Evolutionary conservation across 2,797 vertebrate species (phyloP).

Genomic region (Myotis pilosus): DNA sequence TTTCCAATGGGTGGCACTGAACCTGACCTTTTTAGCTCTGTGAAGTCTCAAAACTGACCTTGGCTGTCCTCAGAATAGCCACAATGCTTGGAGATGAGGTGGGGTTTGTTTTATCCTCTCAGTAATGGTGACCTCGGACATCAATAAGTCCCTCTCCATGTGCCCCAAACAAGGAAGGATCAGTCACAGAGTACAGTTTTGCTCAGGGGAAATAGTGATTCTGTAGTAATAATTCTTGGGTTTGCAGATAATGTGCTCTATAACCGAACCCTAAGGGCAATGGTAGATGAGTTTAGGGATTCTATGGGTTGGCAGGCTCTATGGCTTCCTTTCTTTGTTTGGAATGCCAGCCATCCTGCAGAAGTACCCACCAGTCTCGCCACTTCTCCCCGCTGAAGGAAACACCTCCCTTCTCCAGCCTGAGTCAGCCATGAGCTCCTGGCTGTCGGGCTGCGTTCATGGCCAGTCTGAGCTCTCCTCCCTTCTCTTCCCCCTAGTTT

Average conservation of each 20-base stretch:
- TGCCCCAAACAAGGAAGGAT: not conserved
- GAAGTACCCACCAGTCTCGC: not conserved
- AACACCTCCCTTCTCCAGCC: not conserved
- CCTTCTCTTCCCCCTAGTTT: not conserved
- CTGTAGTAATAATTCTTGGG: not conserved
- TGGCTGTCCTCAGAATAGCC: not conserved
- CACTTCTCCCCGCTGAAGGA: not conserved
- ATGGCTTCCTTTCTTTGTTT: not conserved
- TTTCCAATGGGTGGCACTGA: not conserved
- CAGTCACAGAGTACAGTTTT: not conserved
- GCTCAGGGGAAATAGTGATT: not conserved
- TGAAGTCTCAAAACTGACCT: not conserved
- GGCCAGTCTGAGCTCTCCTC: not conserved
- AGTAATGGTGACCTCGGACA: not conserved
- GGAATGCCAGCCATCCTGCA: not conserved
- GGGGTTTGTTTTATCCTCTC: not conserved
- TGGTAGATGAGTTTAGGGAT: not conserved
- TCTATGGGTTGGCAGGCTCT: not conserved
- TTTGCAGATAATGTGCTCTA: not conserved
- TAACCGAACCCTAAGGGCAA: not conserved
- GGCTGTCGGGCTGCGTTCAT: not conserved
- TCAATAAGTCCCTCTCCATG: not conserved
- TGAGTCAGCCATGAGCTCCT: not conserved
- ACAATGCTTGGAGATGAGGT: not conserved
- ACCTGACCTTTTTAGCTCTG: not conserved